Evolutionary conservation across 1,140 invertebrate species (phyloP), one percentile per base, ranked within the genome.

Genomic region (Scaptomyza montana): DNA sequence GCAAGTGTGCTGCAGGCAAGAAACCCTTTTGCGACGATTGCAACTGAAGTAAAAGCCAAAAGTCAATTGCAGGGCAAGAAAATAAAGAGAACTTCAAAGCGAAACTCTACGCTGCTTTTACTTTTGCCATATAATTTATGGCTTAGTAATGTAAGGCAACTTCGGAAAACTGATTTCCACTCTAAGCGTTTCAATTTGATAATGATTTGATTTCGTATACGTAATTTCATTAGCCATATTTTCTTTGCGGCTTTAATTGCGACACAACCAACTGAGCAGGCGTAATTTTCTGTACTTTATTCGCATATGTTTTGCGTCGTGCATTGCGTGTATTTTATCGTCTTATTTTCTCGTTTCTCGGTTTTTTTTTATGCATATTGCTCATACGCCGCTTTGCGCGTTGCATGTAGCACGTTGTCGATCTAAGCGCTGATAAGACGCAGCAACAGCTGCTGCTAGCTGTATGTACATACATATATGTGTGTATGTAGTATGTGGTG

Each of bases 371-470:
- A 16, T 45, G 53, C 45, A 61, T 74, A 74, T 74, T 74, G 65
- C 71, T 49, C 55, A 68, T 74, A 74, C 59, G 71, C 65, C 57
- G 50, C 51, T 43, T 62, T 10, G 59, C 46, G 39, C 55, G 69
- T 60, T 72, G 69, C 69, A 67, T 67, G 69, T 67, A 46, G 69
- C 63, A 67, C 69, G 69, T 54, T 72, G 63, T 57, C 71, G 71
- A 74, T 74, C 65, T 74, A 57, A 69, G 59, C 66, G 65, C 53
- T 74, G 71, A 74, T 74, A 74, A 74, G 65, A 39, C 71, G 50
- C 59, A 62, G 59, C 65, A 74, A 74, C 71, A 74, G 65, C 71
- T 74, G 71, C 63, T 61, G 59, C 64, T 60, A 33, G 30, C 7
- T 33, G 30, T 41, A 25, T 47, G 16, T 19, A 9, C 2, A 36